phyloP scores from a whole-genome alignment of 23 tunicate species.

The Ascidia mentula region DNA sequence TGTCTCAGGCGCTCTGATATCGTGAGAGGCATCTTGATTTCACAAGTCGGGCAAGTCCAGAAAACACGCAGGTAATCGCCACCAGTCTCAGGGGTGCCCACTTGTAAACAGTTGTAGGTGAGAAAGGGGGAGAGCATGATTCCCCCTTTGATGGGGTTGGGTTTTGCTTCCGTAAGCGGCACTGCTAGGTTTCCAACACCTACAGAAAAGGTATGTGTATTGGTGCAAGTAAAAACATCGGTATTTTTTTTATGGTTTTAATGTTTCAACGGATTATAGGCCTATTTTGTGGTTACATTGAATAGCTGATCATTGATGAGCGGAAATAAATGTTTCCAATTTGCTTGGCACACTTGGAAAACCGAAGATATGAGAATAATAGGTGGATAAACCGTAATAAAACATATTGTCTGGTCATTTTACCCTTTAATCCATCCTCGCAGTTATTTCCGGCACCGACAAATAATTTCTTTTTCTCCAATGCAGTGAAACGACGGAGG shows the following conservation, averaged over 20 bases:
- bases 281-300: too few species aligned
- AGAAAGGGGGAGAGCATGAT: slow-evolving; percentile 43
- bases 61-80: slow-evolving; percentile 62
- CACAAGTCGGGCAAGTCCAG: slow-evolving; percentile 85
- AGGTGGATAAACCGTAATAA: too few species aligned
- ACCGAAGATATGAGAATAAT: too few species aligned
- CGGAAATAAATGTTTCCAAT: too few species aligned
- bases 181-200: slow-evolving; percentile 42
- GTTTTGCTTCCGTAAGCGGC: slow-evolving; percentile 37
- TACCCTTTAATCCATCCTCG: slow-evolving; percentile 2
- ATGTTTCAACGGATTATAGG: too few species aligned
- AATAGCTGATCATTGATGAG: too few species aligned
- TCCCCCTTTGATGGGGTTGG: slow-evolving; percentile 72
- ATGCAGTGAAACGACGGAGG: slow-evolving; percentile 59
- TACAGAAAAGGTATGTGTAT: too few species aligned
- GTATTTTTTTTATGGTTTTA: too few species aligned
- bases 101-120: slow-evolving; percentile 62
- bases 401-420: too few species aligned
- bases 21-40: slow-evolving; percentile 65
- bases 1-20: slow-evolving; percentile 62
- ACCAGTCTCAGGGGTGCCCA: slow-evolving; percentile 14
- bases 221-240: too few species aligned
- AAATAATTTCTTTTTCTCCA: slow-evolving; percentile 76
- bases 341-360: too few species aligned
- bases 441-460: slow-evolving; percentile 52